phyloP scores from a whole-genome alignment of 2,888 invertebrate genomes.

The Eudasyphora cyanicolor region DNA sequence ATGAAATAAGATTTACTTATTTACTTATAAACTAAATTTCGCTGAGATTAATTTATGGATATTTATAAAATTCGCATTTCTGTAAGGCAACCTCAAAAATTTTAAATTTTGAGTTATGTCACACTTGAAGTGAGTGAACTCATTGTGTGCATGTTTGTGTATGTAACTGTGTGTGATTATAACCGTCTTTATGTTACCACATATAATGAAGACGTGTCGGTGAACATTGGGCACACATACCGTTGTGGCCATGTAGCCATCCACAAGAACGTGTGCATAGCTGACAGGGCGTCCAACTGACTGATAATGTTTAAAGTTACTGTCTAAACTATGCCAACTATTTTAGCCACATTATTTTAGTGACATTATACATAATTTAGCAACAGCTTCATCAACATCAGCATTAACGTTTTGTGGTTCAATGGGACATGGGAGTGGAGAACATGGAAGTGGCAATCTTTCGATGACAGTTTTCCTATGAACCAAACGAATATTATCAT shows the following conservation, averaged over 20 bases:
- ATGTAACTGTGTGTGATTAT: not conserved
- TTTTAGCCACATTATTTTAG: slow-evolving; percentile 56
- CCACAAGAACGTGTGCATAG: not conserved
- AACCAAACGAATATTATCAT: not conserved
- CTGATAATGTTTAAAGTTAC: slow-evolving; percentile 49
- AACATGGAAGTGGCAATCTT: slow-evolving; percentile 40
- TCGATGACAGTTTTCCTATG: too few relatives aligned
- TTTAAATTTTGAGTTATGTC: too few relatives aligned
- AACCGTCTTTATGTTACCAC: slow-evolving; percentile 35
- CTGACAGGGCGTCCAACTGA: not conserved
- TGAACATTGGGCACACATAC: not conserved
- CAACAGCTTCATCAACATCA: slow-evolving; percentile 58
- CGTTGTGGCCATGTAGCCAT: not conserved
- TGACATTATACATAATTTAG: slow-evolving; percentile 58
- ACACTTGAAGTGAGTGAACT: too few relatives aligned
- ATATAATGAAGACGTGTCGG: slow-evolving; percentile 43
- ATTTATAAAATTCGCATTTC: too few relatives aligned
- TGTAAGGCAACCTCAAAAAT: too few relatives aligned
- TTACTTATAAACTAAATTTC: too few relatives aligned
- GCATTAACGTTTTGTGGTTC: slow-evolving; percentile 39
- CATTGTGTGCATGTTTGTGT: not conserved
- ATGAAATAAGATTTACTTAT: too few relatives aligned
- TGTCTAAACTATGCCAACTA: slow-evolving; percentile 54
- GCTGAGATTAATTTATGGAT: too few relatives aligned
- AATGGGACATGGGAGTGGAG: slow-evolving; percentile 1